phyloP scores from a whole-genome alignment of 53 echinoderm and acorn worm species.

The Pentamera pediparva region DNA sequence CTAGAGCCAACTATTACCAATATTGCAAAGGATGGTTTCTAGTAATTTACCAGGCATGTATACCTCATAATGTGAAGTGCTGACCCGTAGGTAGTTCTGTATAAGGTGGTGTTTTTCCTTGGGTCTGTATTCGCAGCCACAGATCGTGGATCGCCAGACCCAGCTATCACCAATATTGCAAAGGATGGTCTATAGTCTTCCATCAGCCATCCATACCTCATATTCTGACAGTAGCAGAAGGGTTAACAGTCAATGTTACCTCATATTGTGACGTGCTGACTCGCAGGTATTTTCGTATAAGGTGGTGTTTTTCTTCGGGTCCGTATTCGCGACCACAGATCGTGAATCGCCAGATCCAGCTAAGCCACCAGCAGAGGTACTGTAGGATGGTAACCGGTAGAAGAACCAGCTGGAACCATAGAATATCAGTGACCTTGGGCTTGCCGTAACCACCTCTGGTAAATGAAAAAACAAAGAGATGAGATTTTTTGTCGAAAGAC shows the following conservation, averaged over 20 bases:
- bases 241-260: slow-evolving; percentile 12
- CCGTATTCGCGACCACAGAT: slow-evolving; percentile 63
- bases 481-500: neutral
- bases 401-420: slow-evolving; percentile 82
- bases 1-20: too few relatives aligned
- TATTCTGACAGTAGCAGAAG: neutral
- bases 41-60: neutral
- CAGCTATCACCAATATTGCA: too few relatives aligned
- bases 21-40: too few relatives aligned
- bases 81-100: too few relatives aligned
- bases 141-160: too few relatives aligned
- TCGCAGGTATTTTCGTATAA: slow-evolving; percentile 65
- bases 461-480: slow-evolving; percentile 4
- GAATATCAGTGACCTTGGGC: slow-evolving; percentile 68
- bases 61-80: slow-evolving; percentile 62
- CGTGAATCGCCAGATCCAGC: slow-evolving; percentile 85
- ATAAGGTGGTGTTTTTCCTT: too few relatives aligned
- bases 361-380: slow-evolving; percentile 65
- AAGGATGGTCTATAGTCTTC: too few relatives aligned
- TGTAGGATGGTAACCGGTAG: slow-evolving; percentile 60
- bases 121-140: too few relatives aligned
- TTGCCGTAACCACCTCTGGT: slow-evolving; percentile 82
- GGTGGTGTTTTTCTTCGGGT: slow-evolving; percentile 78
- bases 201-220: neutral
- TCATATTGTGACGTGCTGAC: slow-evolving; percentile 71